Conservation (phyloP, 2,113 vertebrate species). For the Seriola aureovittata region DNA sequence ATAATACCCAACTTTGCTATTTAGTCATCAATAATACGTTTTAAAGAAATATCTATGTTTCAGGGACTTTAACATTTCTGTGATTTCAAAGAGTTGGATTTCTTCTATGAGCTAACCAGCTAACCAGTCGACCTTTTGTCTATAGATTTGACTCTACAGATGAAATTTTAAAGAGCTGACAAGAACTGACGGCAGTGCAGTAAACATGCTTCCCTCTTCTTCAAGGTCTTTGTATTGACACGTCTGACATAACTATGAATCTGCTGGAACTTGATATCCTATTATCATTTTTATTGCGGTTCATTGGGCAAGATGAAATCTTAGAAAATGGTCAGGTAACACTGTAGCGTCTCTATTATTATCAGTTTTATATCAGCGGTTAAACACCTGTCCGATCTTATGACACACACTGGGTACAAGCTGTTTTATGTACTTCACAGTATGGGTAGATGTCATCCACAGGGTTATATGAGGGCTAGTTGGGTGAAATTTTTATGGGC, state of each 20-base stretch:
- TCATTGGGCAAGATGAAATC: slow-evolving; percentile 4
- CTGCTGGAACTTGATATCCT: slow-evolving; percentile 14
- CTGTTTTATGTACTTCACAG: slow-evolving; percentile 13
- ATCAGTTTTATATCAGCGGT: background rate
- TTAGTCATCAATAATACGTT: background rate
- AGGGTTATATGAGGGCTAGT: background rate
- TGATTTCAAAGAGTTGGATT: background rate
- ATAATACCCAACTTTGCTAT: background rate
- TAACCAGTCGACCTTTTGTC: background rate
- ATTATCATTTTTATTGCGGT: slow-evolving; percentile 16
- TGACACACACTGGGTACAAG: background rate
- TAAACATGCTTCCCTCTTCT: background rate
- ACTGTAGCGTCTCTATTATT: background rate
- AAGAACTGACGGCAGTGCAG: background rate
- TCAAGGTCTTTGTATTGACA: background rate
- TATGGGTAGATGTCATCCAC: background rate
- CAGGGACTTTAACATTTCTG: background rate
- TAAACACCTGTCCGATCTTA: background rate
- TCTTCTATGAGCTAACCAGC: background rate
- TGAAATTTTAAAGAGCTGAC: too few species aligned
- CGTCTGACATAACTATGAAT: background rate
- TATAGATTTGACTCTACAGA: background rate
- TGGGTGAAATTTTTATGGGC: background rate
- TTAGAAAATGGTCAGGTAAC: background rate
- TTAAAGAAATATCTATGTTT: too few species aligned